Base-by-base conservation (phyloP, 1,140 invertebrate species). In the Drosophila kanapiae region DNA sequence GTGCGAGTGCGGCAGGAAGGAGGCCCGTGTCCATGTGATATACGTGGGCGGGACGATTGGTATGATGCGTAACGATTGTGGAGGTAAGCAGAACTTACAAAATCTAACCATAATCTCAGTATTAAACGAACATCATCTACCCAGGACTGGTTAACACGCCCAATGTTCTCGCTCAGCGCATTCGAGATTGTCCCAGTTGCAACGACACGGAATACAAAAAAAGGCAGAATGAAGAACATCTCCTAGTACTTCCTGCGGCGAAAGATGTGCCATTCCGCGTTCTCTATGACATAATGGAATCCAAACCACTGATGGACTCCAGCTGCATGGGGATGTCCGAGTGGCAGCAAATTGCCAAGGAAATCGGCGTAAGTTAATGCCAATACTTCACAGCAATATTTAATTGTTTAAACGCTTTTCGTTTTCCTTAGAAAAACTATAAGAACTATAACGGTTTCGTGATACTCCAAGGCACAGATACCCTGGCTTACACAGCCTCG, bases 391-490 rank as follows among this genome's bases (percentile, higher is more conserved):
- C 4, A 2, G 27, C 14, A 8, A 45, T 23, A 37, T 8, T 31
- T 11, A 16, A 33, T 18, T 6, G 33, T 27, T 51, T 0, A 43
- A 18, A 5, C 10, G 8, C 4, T 9, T 75, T 93, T n/a, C 11
- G 0, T 11, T n/a, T n/a, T n/a, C 59, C 94, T 1, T 82, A 97
- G 96, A 94, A 95, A 93, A 95, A 94, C 10, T 98, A 98, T 82
- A 94, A 96, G 65, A 92, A 94, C 23, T 99, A 96, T 86, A 97
- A 99, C 91, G 98, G 98, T 0, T 99, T 99, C 92, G 97, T 99
- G 0, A 95, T 99, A 3, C 94, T 99, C 1, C 99, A 99, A 90
- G 99, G 99, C 6, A 99, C 99, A 0, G 99, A 99, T 93, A 99
- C 99, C 0, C 94, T 99, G 78, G 96, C 97, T 8, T 99, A 99